Percentiles rank a stretch among this genome's conserved stretches.
Conservation (phyloP, 2,888 invertebrate species). For the Beris morrisii region DNA sequence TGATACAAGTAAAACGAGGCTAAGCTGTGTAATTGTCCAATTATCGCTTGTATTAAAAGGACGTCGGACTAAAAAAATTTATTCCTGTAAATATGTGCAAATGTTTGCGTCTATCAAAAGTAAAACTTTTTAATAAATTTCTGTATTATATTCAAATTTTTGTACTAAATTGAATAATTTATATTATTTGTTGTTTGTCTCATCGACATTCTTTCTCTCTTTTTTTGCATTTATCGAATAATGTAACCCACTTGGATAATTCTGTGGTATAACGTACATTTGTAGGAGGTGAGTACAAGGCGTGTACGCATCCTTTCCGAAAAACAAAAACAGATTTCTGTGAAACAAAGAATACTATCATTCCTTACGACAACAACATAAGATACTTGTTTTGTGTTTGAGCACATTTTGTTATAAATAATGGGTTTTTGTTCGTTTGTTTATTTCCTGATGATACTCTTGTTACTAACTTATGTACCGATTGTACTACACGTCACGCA, state of each 20-base stretch:
- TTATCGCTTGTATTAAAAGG: background rate
- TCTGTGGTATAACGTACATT: slow-evolving; percentile 1
- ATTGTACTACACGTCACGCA: too few relatives aligned
- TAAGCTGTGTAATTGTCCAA: background rate
- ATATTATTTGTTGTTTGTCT: background rate
- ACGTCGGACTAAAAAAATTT: background rate
- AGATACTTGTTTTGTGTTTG: too few relatives aligned
- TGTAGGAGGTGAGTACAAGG: slow-evolving; percentile 26
- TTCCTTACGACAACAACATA: too few relatives aligned
- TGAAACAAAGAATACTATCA: slow-evolving; percentile 5
- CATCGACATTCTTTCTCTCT: slow-evolving; percentile 17
- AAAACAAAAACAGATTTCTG: slow-evolving; percentile 15
- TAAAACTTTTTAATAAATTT: background rate
- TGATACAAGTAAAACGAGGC: too few relatives aligned
- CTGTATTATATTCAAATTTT: slow-evolving; percentile 1
- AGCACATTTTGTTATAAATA: too few relatives aligned
- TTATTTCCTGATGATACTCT: too few relatives aligned
- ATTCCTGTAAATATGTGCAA: background rate
- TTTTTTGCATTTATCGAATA: slow-evolving; percentile 13
- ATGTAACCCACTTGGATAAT: slow-evolving; percentile 17
- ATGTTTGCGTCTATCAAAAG: background rate
- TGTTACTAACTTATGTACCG: too few relatives aligned
- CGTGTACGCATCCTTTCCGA: slow-evolving; percentile 20
- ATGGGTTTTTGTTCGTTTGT: too few relatives aligned
- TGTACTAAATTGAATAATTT: background rate